Evolutionary conservation across 2,888 invertebrate genomes (phyloP).

Genomic region (Altica lythri): DNA sequence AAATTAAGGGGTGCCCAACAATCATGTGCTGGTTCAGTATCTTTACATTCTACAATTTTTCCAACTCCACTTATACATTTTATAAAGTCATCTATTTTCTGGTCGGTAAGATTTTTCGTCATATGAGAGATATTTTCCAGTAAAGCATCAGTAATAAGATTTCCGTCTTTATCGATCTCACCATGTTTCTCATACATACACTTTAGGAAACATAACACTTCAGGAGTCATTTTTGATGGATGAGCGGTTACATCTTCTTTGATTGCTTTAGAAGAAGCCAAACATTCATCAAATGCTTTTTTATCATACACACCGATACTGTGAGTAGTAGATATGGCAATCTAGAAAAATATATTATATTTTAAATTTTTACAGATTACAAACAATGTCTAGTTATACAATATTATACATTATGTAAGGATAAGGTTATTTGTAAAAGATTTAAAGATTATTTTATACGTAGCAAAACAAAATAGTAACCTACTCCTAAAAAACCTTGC

Average conservation of each 20-base stretch:
- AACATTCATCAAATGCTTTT: not conserved
- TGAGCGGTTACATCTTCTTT: not conserved
- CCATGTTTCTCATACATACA: not conserved
- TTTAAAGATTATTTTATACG: too few species aligned
- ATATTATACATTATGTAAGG: too few species aligned
- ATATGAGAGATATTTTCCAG: not conserved
- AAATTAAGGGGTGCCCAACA: not conserved
- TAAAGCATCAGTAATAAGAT: not conserved
- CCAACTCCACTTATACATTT: not conserved
- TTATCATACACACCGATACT: too few species aligned
- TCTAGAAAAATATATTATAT: too few species aligned
- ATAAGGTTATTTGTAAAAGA: too few species aligned
- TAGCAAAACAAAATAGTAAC: too few species aligned
- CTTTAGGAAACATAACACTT: not conserved
- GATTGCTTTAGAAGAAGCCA: not conserved
- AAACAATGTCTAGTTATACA: too few species aligned
- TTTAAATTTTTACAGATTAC: too few species aligned
- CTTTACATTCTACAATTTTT: slow-evolving; percentile 17
- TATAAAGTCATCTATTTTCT: slow-evolving; percentile 1
- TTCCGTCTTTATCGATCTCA: not conserved
- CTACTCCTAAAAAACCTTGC: too few species aligned
- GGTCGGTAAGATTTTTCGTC: not conserved
- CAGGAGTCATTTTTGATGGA: not conserved
- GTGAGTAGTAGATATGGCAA: too few species aligned
- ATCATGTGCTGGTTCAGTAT: not conserved